Evolutionary conservation across 2,888 invertebrate species (phyloP).

Genomic region (Ectemnius lituratus): DNA sequence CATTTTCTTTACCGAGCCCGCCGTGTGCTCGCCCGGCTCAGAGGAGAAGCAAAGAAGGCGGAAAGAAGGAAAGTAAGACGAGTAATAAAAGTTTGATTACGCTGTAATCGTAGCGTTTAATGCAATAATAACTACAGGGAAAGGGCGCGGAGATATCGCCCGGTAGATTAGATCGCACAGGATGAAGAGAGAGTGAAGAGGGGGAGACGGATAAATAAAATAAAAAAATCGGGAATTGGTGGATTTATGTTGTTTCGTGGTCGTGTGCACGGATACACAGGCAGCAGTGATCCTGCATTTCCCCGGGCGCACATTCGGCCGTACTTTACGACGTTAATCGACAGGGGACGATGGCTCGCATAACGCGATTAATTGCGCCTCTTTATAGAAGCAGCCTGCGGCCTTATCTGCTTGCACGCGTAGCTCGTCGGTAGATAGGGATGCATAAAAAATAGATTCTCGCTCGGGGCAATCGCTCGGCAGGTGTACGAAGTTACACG

Average conservation of each 20-base stretch:
- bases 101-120: constrained; percentile 32
- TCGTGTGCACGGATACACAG: background rate
- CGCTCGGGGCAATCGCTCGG: background rate
- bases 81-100: constrained; percentile 45
- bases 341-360: background rate
- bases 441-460: background rate
- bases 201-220: too few relatives aligned
- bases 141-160: background rate
- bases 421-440: background rate
- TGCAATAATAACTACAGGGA: constrained; percentile 15
- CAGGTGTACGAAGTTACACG: background rate
- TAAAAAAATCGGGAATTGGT: background rate
- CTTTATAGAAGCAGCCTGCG: constrained; percentile 3
- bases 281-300: constrained; percentile 5
- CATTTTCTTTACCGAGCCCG: constrained; percentile 20
- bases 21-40: too few relatives aligned
- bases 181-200: too few relatives aligned
- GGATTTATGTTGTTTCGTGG: background rate
- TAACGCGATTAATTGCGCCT: constrained; percentile 8
- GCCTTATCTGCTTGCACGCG: background rate
- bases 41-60: background rate
- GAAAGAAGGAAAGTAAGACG: constrained; percentile 18
- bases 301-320: background rate
- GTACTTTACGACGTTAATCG: constrained; percentile 5
- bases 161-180: background rate